phyloP scores from a whole-genome alignment of 2,113 vertebrate genomes.

The Poeciliopsis turrubarensis region DNA sequence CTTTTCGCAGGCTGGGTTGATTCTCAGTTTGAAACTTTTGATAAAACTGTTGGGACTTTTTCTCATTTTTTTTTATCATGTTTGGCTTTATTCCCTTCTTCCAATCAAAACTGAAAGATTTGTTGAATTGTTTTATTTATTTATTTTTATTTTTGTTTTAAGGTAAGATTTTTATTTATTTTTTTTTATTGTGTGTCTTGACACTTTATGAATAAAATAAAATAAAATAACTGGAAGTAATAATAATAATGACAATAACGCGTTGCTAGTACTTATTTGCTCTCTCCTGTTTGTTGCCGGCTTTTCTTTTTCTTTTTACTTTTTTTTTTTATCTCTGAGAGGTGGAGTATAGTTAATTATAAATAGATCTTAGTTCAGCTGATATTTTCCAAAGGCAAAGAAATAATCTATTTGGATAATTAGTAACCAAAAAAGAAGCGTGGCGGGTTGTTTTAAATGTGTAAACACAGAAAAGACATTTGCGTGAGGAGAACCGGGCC shows the following conservation, averaged over 20 bases:
- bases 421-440: conserved; percentile 78
- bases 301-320: conserved; percentile 8
- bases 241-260: background rate
- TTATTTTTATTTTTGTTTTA: too few species aligned
- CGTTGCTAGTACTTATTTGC: conserved; percentile 1
- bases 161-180: too few species aligned
- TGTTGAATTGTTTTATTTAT: too few species aligned
- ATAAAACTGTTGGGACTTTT: too few species aligned
- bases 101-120: too few species aligned
- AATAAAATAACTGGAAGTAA: background rate
- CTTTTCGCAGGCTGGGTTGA: background rate
- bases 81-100: too few species aligned
- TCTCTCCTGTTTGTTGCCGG: background rate
- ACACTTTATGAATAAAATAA: background rate
- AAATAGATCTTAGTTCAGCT: conserved; percentile 73
- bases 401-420: conserved; percentile 80
- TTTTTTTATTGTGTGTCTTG: background rate
- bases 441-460: conserved; percentile 75
- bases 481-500: background rate
- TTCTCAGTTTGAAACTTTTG: too few species aligned
- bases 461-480: conserved; percentile 56
- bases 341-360: conserved; percentile 76
- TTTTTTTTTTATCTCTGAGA: conserved; percentile 20
- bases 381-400: conserved; percentile 76
- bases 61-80: too few species aligned